phyloP scores from a whole-genome alignment of 2,113 vertebrate genomes.

The Furnarius figulus region DNA sequence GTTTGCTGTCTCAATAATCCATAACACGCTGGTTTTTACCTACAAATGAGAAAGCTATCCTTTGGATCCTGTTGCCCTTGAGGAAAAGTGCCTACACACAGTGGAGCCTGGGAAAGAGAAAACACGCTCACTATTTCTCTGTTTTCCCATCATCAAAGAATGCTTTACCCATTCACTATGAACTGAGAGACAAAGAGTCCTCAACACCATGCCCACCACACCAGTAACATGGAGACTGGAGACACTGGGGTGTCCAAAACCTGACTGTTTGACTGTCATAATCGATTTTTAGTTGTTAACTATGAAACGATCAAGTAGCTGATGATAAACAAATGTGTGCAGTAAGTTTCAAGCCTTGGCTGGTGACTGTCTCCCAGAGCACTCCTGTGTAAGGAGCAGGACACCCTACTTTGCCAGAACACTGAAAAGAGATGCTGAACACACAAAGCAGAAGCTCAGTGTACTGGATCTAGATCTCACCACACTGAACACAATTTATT shows the following conservation, averaged over 20 bases:
- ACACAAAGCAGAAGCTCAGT: neutral
- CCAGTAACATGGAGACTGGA: neutral
- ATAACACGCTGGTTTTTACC: neutral
- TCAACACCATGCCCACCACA: accelerated
- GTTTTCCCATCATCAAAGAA: neutral
- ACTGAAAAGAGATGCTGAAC: neutral
- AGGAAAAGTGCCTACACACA: neutral
- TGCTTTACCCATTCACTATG: neutral
- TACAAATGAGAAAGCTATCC: neutral
- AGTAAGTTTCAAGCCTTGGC: neutral
- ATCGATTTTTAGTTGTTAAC: neutral
- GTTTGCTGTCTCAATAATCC: neutral
- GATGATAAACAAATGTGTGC: neutral
- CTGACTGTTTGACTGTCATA: neutral
- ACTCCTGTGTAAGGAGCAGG: accelerated
- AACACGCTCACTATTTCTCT: neutral
- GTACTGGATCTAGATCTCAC: neutral
- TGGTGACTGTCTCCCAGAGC: neutral
- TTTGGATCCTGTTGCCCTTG: neutral
- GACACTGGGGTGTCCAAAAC: neutral
- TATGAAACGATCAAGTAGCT: neutral
- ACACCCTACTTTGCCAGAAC: neutral
- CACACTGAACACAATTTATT: neutral
- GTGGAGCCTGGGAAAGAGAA: neutral
- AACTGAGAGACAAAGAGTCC: neutral